Percentiles rank a stretch among this genome's conserved stretches.
Evolutionary conservation across 2,797 vertebrate genomes (phyloP).

Genomic region (Austrolebias charrua): DNA sequence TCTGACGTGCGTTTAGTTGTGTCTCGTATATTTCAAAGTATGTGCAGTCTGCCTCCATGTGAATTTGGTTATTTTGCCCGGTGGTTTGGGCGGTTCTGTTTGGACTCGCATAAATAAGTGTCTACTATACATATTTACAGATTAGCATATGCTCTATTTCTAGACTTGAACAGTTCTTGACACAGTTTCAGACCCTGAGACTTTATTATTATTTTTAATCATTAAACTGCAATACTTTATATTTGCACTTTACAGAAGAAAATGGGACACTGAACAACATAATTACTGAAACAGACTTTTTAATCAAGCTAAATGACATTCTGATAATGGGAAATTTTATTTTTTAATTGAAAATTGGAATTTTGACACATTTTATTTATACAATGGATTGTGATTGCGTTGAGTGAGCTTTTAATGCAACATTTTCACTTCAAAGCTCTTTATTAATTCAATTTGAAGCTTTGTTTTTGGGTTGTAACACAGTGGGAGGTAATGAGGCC

Average conservation of each 20-base stretch:
- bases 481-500: slow-evolving; percentile 6
- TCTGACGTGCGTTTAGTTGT: slow-evolving; percentile 39
- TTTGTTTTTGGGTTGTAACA: slow-evolving; percentile 5
- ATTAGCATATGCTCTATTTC: slow-evolving; percentile 70
- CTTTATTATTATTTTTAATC: slow-evolving; percentile 47
- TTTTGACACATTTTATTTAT: too few relatives aligned
- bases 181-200: slow-evolving; percentile 51
- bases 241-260: neutral
- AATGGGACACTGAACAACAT: too few relatives aligned
- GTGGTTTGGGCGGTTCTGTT: slow-evolving; percentile 60
- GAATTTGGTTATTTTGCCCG: slow-evolving; percentile 44
- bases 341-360: too few relatives aligned
- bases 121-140: slow-evolving; percentile 62
- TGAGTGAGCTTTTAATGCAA: neutral
- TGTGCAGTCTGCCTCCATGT: slow-evolving; percentile 48
- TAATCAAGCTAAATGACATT: too few relatives aligned
- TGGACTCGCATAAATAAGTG: slow-evolving; percentile 64
- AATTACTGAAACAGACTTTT: too few relatives aligned
- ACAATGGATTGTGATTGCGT: slow-evolving; percentile 1
- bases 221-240: slow-evolving; percentile 52
- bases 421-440: too few relatives aligned
- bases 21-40: slow-evolving; percentile 42
- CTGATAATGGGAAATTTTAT: too few relatives aligned
- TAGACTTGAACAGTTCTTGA: slow-evolving; percentile 49
- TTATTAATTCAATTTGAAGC: too few relatives aligned